Conservation (phyloP, 2,888 invertebrate genomes). For the Malacosoma neustria region DNA sequence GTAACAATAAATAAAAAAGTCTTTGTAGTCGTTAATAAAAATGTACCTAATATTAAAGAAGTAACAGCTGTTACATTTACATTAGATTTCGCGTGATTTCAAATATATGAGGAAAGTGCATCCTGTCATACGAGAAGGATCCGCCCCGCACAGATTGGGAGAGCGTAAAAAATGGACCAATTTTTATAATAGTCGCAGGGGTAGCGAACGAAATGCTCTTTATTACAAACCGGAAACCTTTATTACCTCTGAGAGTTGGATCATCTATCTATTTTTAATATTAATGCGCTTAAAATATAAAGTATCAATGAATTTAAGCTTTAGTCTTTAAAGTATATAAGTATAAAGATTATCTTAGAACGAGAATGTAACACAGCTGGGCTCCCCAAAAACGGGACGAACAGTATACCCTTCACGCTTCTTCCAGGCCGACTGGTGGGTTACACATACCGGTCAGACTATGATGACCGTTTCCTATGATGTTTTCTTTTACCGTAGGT, state of each 20-base stretch:
- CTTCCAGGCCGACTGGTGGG: too few relatives aligned
- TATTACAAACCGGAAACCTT: conserved; percentile 69
- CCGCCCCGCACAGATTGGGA: conserved; percentile 60
- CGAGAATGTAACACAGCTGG: too few relatives aligned
- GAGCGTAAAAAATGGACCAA: conserved; percentile 64
- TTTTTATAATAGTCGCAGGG: conserved; percentile 64
- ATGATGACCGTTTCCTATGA: too few relatives aligned
- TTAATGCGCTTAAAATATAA: conserved; percentile 14
- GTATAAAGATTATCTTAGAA: too few relatives aligned
- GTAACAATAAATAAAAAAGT: conserved; percentile 4
- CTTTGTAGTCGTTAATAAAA: not conserved
- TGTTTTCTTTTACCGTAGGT: too few relatives aligned
- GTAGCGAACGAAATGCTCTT: conserved; percentile 53
- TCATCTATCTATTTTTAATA: conserved; percentile 10
- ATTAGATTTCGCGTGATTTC: conserved; percentile 58
- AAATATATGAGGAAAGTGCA: conserved; percentile 50
- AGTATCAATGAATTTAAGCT: too few relatives aligned
- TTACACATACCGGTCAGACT: too few relatives aligned
- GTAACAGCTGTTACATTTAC: conserved; percentile 53
- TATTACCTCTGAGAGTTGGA: conserved; percentile 41
- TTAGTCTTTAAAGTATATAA: too few relatives aligned
- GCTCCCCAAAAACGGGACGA: too few relatives aligned
- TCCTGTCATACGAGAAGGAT: conserved; percentile 70
- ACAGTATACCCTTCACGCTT: too few relatives aligned
- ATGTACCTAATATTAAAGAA: too few relatives aligned